These are phyloP conservation scores for Epirrhoe alternata DNA, from an alignment of 2,888 invertebrate species.

Conservation along the genomic window DNA sequence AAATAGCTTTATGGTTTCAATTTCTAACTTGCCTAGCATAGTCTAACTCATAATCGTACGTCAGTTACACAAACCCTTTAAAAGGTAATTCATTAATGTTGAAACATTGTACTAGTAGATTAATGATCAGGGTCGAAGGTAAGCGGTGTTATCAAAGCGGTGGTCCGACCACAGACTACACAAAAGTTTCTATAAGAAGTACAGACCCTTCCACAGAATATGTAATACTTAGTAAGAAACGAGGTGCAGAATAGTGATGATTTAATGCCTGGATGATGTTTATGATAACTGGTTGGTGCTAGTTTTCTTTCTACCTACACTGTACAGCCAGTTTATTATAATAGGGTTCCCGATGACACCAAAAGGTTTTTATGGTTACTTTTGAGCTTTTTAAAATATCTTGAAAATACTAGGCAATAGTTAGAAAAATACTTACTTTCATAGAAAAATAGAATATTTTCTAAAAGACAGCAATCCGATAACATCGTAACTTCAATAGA, in stretches of 20 bases:
- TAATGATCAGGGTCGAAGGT: slow-evolving; percentile 79
- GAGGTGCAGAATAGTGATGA: slow-evolving; percentile 11
- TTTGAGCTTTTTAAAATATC: no score
- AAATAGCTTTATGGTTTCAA: neutral
- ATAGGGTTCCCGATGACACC: no score
- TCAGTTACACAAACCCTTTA: slow-evolving; percentile 53
- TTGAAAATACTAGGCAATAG: neutral
- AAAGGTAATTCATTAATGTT: slow-evolving; percentile 69
- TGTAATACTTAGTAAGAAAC: neutral
- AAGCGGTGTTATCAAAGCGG: slow-evolving; percentile 76
- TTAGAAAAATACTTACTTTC: neutral
- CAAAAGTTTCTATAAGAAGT: neutral
- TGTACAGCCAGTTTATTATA: neutral
- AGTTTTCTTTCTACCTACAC: neutral
- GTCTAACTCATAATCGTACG: slow-evolving; percentile 47
- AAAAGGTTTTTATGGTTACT: no score
- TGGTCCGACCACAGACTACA: slow-evolving; percentile 30
- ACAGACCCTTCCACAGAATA: neutral
- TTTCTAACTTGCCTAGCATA: neutral
- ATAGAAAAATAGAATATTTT: slow-evolving; percentile 9
- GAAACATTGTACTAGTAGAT: slow-evolving; percentile 61
- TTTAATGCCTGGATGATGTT: slow-evolving; percentile 18
- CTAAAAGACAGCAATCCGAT: slow-evolving; percentile 17
- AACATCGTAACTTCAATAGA: slow-evolving; percentile 25
- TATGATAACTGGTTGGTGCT: slow-evolving; percentile 19